Conservation (phyloP, 2,113 vertebrate species). For the Octodon degus region DNA sequence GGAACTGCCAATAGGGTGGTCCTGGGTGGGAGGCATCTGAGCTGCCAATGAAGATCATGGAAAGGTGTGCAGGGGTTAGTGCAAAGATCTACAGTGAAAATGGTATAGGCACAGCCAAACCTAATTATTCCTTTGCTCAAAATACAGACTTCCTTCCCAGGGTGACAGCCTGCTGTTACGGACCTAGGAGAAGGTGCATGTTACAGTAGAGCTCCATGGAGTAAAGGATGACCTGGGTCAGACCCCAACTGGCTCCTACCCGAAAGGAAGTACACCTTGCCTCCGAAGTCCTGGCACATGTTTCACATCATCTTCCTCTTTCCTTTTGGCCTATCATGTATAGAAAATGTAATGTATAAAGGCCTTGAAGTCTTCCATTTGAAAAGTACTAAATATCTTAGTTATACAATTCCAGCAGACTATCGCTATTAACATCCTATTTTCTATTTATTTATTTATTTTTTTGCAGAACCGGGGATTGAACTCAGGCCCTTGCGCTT, state of each 20-base stretch:
- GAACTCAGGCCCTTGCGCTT: too few species aligned
- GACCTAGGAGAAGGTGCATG: background rate
- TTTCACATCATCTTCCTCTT: background rate
- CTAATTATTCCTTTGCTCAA: background rate
- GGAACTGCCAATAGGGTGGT: background rate
- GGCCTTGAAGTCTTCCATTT: slow-evolving; percentile 34
- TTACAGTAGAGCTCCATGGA: background rate
- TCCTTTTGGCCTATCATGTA: background rate
- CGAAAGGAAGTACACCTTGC: background rate
- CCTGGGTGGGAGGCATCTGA: background rate
- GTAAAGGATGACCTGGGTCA: background rate
- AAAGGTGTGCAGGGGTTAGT: background rate
- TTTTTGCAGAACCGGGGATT: too few species aligned
- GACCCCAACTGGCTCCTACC: background rate
- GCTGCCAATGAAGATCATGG: background rate
- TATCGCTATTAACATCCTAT: background rate
- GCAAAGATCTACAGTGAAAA: background rate
- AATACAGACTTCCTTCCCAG: background rate
- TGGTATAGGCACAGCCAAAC: background rate
- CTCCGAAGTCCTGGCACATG: background rate
- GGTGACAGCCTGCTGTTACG: background rate
- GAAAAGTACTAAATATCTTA: slow-evolving; percentile 39
- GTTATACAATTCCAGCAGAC: background rate
- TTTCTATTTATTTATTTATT: background rate
- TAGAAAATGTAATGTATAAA: background rate